Percentiles rank a stretch among this genome's conserved stretches.
Evolutionary conservation across 2,797 vertebrate genomes (phyloP).

Genomic region (Adrianichthys oophorus): DNA sequence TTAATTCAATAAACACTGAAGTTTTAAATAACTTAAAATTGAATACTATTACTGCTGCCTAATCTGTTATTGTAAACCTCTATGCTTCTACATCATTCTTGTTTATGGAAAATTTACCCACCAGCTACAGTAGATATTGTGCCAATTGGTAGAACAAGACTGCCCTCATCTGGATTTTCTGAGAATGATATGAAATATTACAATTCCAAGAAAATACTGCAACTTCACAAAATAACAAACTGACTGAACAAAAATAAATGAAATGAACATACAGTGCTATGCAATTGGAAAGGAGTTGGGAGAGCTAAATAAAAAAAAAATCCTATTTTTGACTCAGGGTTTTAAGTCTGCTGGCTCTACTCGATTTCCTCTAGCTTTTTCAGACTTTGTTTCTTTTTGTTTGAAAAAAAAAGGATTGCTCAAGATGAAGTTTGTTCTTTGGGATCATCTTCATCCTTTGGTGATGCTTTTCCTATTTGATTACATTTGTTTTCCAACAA

Average conservation of each 20-base stretch:
- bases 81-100: not conserved
- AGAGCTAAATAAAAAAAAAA: not conserved
- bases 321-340: not conserved
- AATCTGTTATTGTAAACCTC: too few species aligned
- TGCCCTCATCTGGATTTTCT: slow-evolving; percentile 55
- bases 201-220: too few species aligned
- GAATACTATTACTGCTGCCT: too few species aligned
- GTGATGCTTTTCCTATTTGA: not conserved
- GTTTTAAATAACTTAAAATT: too few species aligned
- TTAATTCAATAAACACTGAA: too few species aligned
- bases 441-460: not conserved
- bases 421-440: not conserved
- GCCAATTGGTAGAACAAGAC: slow-evolving; percentile 30
- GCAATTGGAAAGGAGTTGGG: too few species aligned
- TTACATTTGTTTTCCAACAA: not conserved
- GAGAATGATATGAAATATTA: slow-evolving; percentile 14
- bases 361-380: not conserved
- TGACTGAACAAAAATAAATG: not conserved
- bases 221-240: not conserved
- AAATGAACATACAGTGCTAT: not conserved
- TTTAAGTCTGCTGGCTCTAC: not conserved
- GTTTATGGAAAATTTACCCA: not conserved
- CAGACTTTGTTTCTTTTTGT: not conserved
- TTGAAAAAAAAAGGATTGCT: not conserved
- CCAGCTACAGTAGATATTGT: not conserved